Evolutionary conservation across 1,140 invertebrate species (phyloP).

Genomic region (Zaprionus kolodkinae): DNA sequence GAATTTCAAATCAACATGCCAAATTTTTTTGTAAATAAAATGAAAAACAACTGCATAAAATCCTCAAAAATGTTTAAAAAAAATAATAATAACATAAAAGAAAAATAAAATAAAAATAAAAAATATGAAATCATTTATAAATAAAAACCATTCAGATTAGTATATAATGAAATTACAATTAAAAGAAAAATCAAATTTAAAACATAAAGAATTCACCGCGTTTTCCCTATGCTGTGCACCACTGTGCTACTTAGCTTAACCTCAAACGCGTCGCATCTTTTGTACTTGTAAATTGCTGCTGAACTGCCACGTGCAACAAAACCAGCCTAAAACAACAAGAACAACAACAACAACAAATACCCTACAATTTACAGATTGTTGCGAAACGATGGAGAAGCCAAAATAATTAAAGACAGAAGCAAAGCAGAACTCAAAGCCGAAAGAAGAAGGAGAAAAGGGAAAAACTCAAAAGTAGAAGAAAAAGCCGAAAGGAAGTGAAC

Average conservation of each 20-base stretch:
- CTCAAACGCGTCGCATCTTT: slow-evolving; percentile 14
- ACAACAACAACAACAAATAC: slow-evolving; percentile 29
- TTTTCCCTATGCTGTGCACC: background rate
- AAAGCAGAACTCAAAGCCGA: slow-evolving; percentile 26
- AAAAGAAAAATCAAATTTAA: background rate
- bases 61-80: background rate
- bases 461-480: background rate
- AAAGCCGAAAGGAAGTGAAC: slow-evolving; percentile 49
- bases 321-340: slow-evolving; percentile 6
- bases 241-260: background rate
- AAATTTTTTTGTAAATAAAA: background rate
- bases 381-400: slow-evolving; percentile 45
- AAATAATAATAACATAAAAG: background rate
- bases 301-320: background rate
- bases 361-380: slow-evolving; percentile 56
- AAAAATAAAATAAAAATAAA: too few species aligned
- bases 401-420: slow-evolving; percentile 34
- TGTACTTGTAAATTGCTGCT: slow-evolving; percentile 70
- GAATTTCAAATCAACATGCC: background rate
- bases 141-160: background rate
- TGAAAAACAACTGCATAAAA: background rate
- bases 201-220: background rate
- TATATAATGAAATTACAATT: background rate
- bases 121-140: background rate
- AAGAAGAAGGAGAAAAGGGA: slow-evolving; percentile 32